Conservation (phyloP, 1,140 invertebrate species). For the Hypothenemus hampei region DNA sequence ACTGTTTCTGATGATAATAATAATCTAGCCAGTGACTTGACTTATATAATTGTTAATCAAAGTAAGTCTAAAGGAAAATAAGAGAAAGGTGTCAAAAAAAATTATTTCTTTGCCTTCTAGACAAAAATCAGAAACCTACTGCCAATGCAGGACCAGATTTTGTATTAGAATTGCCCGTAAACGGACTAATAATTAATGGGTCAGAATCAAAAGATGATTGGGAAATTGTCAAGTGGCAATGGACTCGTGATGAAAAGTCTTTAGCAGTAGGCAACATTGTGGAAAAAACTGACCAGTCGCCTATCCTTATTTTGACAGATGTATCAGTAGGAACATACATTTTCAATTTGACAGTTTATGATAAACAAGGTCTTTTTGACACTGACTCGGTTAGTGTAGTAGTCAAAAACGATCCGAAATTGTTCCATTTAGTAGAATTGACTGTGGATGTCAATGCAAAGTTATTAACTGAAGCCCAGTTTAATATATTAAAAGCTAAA, state of each 20-base stretch:
- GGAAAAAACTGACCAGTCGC: conserved; percentile 64
- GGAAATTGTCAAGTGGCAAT: conserved; percentile 76
- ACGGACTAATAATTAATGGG: conserved; percentile 77
- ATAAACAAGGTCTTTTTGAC: conserved; percentile 78
- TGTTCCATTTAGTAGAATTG: conserved; percentile 74
- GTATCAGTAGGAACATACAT: conserved; percentile 82
- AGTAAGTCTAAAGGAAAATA: conserved; percentile 57
- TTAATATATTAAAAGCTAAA: conserved; percentile 69
- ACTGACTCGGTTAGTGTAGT: conserved; percentile 79
- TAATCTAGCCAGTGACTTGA: conserved; percentile 67
- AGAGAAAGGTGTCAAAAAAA: neutral
- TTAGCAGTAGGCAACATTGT: conserved; percentile 79
- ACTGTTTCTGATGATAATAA: conserved; percentile 80
- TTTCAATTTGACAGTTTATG: conserved; percentile 81
- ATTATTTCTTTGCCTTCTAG: conserved; percentile 46
- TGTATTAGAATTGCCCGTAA: conserved; percentile 68
- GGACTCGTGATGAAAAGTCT: conserved; percentile 75
- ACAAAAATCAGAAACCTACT: conserved; percentile 82
- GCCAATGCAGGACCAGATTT: conserved; percentile 84
- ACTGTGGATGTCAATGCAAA: conserved; percentile 68
- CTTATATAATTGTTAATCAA: conserved; percentile 80
- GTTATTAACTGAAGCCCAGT: conserved; percentile 68
- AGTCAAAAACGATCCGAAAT: conserved; percentile 74
- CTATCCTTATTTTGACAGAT: conserved; percentile 78
- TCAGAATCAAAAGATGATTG: conserved; percentile 83